phyloP scores from a whole-genome alignment of 2,888 invertebrate species.

The Sylvicola fuscatus region DNA sequence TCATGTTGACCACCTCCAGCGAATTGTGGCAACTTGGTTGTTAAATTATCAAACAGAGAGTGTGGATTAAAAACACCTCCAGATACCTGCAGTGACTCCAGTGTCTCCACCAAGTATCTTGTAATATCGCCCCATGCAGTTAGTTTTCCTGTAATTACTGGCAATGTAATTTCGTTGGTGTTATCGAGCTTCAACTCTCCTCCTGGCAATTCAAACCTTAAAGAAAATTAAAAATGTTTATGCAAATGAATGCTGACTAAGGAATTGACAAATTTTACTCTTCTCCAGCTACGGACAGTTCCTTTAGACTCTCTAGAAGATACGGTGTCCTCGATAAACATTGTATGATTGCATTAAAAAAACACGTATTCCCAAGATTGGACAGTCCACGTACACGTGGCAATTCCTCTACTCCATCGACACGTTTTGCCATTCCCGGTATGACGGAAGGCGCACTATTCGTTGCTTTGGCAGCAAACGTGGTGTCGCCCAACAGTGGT shows the following conservation, averaged over 20 bases:
- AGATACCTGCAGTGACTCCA: slow-evolving; percentile 41
- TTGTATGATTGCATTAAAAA: slow-evolving; percentile 92
- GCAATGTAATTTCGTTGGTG: slow-evolving; percentile 33
- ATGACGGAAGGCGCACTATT: slow-evolving; percentile 8
- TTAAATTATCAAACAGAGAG: slow-evolving; percentile 40
- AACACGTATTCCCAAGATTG: slow-evolving; percentile 92
- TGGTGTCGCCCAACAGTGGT: slow-evolving; percentile 5
- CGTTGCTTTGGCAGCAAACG: background rate
- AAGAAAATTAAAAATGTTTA: slow-evolving; percentile 2
- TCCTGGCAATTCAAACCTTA: slow-evolving; percentile 45
- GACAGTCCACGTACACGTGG: slow-evolving; percentile 55
- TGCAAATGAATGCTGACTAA: background rate
- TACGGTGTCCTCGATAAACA: slow-evolving; percentile 75
- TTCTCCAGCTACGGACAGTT: slow-evolving; percentile 44
- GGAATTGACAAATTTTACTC: slow-evolving; percentile 18
- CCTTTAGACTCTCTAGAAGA: slow-evolving; percentile 45
- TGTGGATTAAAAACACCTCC: slow-evolving; percentile 44
- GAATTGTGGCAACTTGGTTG: slow-evolving; percentile 58
- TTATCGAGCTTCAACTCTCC: slow-evolving; percentile 36
- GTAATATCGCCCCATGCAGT: slow-evolving; percentile 50
- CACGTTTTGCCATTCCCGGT: slow-evolving; percentile 16
- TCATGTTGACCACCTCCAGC: slow-evolving; percentile 93
- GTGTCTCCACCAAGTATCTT: slow-evolving; percentile 41
- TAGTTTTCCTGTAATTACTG: slow-evolving; percentile 41
- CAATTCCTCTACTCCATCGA: slow-evolving; percentile 12